Conservation (phyloP, 2,888 invertebrate genomes). For the Hydroisotoma schaefferi region DNA sequence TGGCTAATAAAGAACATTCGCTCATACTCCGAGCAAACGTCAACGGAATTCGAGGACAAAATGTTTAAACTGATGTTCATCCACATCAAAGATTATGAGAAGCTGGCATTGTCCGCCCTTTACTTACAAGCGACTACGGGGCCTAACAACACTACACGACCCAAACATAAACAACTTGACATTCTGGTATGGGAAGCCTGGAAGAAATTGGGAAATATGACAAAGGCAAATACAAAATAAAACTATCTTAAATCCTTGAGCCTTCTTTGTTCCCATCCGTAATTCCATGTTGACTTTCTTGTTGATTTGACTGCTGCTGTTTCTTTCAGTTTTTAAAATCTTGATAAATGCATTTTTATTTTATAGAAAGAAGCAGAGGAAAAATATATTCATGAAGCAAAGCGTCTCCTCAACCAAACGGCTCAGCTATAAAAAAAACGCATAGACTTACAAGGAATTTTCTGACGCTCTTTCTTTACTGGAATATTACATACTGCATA, state of each 20-base stretch:
- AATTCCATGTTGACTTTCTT: too few relatives aligned
- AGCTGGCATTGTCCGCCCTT: constrained; percentile 10
- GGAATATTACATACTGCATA: too few relatives aligned
- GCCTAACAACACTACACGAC: constrained; percentile 9
- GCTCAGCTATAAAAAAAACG: too few relatives aligned
- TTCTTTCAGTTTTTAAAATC: too few relatives aligned
- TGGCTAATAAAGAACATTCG: too few relatives aligned
- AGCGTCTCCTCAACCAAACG: neutral
- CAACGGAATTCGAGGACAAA: constrained; percentile 6
- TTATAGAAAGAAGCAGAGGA: neutral
- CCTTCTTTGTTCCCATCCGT: too few relatives aligned
- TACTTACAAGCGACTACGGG: constrained; percentile 21
- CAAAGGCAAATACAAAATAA: constrained; percentile 2
- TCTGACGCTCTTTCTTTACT: too few relatives aligned
- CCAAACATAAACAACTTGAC: constrained; percentile 5
- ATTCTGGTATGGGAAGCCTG: constrained; percentile 14
- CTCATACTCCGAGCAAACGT: too few relatives aligned
- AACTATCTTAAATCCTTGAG: neutral
- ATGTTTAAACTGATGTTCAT: constrained; percentile 15
- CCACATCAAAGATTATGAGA: neutral
- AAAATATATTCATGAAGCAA: neutral
- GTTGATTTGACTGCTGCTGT: too few relatives aligned
- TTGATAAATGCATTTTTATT: too few relatives aligned
- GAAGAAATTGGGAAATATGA: constrained; percentile 24
- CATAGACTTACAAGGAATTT: too few relatives aligned